Evolutionary conservation across 2,113 vertebrate species (phyloP).

Genomic region (Raja brachyura): DNA sequence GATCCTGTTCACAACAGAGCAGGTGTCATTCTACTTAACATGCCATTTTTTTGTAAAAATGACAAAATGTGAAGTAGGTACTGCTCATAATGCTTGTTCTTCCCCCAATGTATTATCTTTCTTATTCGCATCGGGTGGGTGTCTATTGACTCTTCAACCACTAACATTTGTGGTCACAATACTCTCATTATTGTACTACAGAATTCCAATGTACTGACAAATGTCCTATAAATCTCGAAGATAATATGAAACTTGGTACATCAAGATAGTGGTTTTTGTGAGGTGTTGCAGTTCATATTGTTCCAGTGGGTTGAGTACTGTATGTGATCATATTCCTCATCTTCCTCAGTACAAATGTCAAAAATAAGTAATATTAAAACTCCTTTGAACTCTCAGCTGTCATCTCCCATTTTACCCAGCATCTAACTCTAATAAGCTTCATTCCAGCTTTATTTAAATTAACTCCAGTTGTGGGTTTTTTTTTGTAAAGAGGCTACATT

Average conservation of each 20-base stretch:
- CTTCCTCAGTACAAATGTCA: neutral
- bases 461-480: too few relatives aligned
- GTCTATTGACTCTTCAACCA: neutral
- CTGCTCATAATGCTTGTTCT: too few relatives aligned
- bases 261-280: neutral
- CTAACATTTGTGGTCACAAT: neutral
- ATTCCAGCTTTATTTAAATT: neutral
- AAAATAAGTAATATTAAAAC: neutral
- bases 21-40: too few relatives aligned
- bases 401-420: too few relatives aligned
- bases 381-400: neutral
- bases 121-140: neutral
- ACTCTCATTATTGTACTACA: neutral
- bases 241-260: neutral
- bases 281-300: neutral
- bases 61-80: too few relatives aligned
- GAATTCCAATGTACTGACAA: neutral
- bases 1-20: too few relatives aligned
- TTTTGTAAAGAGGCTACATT: too few relatives aligned
- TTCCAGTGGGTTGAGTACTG: too few relatives aligned
- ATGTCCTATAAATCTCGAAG: neutral
- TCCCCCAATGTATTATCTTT: too few relatives aligned
- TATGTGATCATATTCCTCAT: neutral
- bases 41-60: too few relatives aligned
- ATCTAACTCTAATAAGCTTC: neutral